Evolutionary conservation across 1,140 invertebrate genomes (phyloP), one percentile per base, ranked within the genome.

Genomic region (Drosophila ercepeae): DNA sequence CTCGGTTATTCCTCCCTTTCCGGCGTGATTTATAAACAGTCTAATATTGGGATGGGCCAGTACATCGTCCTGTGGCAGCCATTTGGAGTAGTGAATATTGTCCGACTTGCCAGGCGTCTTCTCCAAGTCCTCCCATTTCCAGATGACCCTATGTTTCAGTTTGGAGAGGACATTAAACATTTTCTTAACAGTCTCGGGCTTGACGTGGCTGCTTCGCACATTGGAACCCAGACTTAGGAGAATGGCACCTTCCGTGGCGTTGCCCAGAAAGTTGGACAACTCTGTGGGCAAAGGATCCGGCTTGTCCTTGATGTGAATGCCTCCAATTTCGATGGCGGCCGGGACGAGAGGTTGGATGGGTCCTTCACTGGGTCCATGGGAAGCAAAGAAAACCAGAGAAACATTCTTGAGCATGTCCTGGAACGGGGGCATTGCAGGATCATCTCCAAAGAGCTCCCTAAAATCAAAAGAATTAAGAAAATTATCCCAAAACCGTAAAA

Each of bases 11-110:
- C 95, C 94, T 36, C 95, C 92, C 39, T 94, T 84, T 14, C 95
- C 95, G 21, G 94, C 95, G 76, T 96, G 95, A 1, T 94, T 95
- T 23, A 96, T 94, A 71, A 96, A 95, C 0, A 93, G 91, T 75
- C 93, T 93, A 1, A 95, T 84, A 67, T 95, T 95, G 5, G 92
- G 92, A 92, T 95, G 95, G 39, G 93, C 95, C 13, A 83, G 82
- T 72, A 95, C 92, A 73, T 95, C 95, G 57, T 93, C 94, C 78
- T 96, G 95, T 0, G 95, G 95, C 3, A 95, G 71, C 95, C 95
- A 96, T 54, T 93, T 93, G 36, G 90, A 91, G 1, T 94, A 83
- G 53, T 93, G 91, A 0, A 96, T 91, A 91, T 96, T 96, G 0
- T 88, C 52, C 0, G 94, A 92, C 50, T 93, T 92, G 4, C 91